Evolutionary conservation across 2,113 vertebrate genomes (phyloP).

Genomic region (Pontoporia blainvillei): DNA sequence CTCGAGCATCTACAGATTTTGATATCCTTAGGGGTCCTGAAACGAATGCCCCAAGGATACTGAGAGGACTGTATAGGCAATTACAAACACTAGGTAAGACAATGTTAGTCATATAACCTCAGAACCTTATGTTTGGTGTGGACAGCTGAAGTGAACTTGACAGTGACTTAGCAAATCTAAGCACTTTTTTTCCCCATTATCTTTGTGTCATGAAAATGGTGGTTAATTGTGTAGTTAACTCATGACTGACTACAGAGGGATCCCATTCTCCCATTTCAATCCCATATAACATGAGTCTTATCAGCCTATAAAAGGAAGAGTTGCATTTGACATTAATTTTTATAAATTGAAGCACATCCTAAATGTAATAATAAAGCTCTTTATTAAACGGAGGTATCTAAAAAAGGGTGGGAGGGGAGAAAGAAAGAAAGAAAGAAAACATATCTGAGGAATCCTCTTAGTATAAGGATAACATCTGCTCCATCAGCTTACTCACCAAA

Average conservation of each 20-base stretch:
- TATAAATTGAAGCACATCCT: not conserved
- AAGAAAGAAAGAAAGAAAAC: not conserved
- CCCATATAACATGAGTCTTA: not conserved
- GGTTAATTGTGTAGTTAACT: not conserved
- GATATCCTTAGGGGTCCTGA: not conserved
- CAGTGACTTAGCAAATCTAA: not conserved
- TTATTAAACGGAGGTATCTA: not conserved
- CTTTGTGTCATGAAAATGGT: not conserved
- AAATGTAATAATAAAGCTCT: not conserved
- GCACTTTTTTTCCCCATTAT: not conserved
- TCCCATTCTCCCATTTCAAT: not conserved
- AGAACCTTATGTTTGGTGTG: not conserved
- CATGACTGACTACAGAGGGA: not conserved
- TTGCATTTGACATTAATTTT: not conserved
- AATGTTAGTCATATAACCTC: not conserved
- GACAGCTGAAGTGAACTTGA: not conserved
- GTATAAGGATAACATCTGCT: not conserved
- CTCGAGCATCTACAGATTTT: not conserved
- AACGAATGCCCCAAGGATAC: not conserved
- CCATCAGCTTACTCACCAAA: not conserved
- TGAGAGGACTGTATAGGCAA: not conserved
- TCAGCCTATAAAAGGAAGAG: not conserved
- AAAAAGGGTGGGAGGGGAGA: fast-evolving
- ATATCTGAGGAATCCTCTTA: not conserved
- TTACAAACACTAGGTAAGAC: not conserved